Evolutionary conservation across 2,113 vertebrate species (phyloP).

Genomic region (Tricholaema leucomelas): DNA sequence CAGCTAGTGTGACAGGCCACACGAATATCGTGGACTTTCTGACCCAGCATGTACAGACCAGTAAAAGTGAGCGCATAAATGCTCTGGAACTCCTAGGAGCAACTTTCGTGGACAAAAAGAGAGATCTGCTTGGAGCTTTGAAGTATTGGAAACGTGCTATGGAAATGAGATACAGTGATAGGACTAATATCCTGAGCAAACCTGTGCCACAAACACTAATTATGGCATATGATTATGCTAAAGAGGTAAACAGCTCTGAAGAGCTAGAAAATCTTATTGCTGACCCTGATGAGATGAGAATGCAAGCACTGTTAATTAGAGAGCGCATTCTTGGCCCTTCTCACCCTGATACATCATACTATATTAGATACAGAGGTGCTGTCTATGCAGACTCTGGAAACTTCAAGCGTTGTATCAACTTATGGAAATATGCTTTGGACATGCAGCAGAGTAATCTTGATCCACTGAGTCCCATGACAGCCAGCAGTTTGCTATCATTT

Average conservation of each 20-base stretch:
- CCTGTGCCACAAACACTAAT: conserved; percentile 89
- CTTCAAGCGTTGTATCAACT: conserved; percentile 96
- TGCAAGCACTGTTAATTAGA: conserved; percentile 95
- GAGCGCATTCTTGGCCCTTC: conserved; percentile 96
- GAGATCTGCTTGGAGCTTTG: conserved; percentile 94
- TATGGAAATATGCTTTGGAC: conserved; percentile 98
- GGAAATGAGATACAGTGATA: conserved; percentile 92
- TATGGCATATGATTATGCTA: conserved; percentile 96
- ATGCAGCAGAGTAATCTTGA: conserved; percentile 98
- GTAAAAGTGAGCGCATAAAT: conserved; percentile 87
- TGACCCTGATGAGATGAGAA: conserved; percentile 97
- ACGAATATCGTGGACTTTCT: conserved; percentile 98
- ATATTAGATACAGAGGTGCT: conserved; percentile 95
- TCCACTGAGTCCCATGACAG: conserved; percentile 96
- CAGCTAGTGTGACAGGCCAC: conserved; percentile 96
- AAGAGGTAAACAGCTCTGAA: conserved; percentile 88
- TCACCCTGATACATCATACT: conserved; percentile 98
- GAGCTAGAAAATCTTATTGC: conserved; percentile 95
- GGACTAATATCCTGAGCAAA: conserved; percentile 86
- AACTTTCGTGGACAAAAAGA: conserved; percentile 97
- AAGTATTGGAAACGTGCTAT: conserved; percentile 98
- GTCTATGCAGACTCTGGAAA: conserved; percentile 98
- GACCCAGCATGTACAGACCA: conserved; percentile 89
- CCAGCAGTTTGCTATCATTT: conserved; percentile 95
- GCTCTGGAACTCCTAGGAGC: conserved; percentile 95